Evolutionary conservation across 2,113 vertebrate species (phyloP), one percentile per base, ranked within the genome.

Genomic region (Leiothrix lutea): DNA sequence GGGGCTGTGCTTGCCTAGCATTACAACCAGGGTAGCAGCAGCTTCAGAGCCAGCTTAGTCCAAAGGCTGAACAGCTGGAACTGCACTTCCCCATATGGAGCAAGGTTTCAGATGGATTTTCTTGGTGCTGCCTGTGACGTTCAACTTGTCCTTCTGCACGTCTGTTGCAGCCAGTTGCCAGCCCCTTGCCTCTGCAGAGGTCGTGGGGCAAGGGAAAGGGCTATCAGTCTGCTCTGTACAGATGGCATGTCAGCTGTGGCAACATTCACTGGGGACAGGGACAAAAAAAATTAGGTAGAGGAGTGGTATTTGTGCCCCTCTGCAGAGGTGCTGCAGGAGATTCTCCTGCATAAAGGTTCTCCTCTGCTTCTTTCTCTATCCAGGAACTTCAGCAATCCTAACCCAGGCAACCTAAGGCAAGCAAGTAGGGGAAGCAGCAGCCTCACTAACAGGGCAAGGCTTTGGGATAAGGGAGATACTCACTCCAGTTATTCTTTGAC

Each of bases 11-110:
- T 90, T 80, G 79, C 75, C 44, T 92, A 53, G 60, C 60, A 61
- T 74, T 58, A 90, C 25, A 94, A 51, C 40, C 80, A 80, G 60
- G 21, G 36, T 53, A 83, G 50, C 80, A 69, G 75, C 74, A 92
- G 85, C 75, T 90, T 94, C 86, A 60, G 65, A 84, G 64, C 17
- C 51, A 83, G 80, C 56, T 88, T 86, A 74, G 53, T 92, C 67
- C 0, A 0, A 80, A 90, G 35, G 84, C 71, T 16, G 6, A 96
- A 80, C 95, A 97, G 91, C 94, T 96, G 95, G 81, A 94, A 83
- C 72, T 70, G 28, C 24, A 40, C 47, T 91, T 94, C 31, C 48
- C 94, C 89, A 71, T 95, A 97, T 80, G 83, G 89, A 96, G 64
- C 33, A 62, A 54, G 24, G 38, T 80, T 95, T 91, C 1, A 1